Percentiles rank a stretch among this genome's conserved stretches.
These are phyloP conservation scores for Nemurella pictetii DNA, from an alignment of 2,888 invertebrate species.

Conservation along the genomic window DNA sequence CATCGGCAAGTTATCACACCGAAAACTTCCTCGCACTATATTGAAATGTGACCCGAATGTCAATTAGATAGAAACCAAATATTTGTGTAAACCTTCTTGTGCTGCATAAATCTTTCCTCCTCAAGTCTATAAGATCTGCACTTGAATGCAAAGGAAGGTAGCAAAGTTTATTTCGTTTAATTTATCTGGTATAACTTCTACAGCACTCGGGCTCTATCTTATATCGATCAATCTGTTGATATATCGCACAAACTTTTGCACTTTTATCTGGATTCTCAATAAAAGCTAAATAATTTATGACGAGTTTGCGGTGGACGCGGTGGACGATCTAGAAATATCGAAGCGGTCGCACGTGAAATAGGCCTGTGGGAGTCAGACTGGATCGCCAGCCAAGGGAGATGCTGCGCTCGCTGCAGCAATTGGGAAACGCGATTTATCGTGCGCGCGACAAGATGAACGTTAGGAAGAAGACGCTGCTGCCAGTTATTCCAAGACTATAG, in stretches of 20 bases:
- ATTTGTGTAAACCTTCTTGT: not conserved
- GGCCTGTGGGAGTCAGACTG: not conserved
- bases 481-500: too few species aligned
- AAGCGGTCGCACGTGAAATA: conserved; percentile 4
- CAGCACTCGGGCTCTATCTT: not conserved
- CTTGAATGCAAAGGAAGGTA: not conserved
- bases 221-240: not conserved
- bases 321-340: not conserved
- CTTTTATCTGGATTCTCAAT: not conserved
- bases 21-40: not conserved
- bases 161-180: not conserved
- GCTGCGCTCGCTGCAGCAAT: too few species aligned
- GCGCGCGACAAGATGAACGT: too few species aligned
- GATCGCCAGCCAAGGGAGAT: not conserved
- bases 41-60: not conserved
- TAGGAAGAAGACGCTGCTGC: too few species aligned
- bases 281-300: conserved; percentile 9
- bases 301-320: not conserved
- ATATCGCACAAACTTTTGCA: not conserved
- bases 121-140: too few species aligned
- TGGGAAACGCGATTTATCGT: not conserved
- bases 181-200: too few species aligned
- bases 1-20: not conserved
- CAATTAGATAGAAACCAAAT: not conserved
- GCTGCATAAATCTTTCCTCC: not conserved